phyloP scores from a whole-genome alignment of 2,797 vertebrate species.

The Alosa sapidissima region DNA sequence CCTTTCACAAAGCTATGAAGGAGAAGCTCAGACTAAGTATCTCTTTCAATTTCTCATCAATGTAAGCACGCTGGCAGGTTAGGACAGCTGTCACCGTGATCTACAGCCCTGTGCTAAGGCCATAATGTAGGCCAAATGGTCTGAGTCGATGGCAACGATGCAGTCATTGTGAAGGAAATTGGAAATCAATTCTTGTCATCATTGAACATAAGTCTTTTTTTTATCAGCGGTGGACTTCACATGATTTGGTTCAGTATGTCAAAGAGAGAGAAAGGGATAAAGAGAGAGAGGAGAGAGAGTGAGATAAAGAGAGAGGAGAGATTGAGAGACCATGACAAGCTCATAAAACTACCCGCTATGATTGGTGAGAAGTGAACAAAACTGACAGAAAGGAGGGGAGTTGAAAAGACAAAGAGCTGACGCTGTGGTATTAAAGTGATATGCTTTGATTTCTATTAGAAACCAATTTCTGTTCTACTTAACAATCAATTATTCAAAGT shows the following conservation, averaged over 20 bases:
- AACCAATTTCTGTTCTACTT: too few species aligned
- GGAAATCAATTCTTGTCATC: conserved; percentile 97
- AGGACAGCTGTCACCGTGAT: conserved; percentile 85
- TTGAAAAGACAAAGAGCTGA: conserved; percentile 5
- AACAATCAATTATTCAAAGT: background rate
- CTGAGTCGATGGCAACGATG: conserved; percentile 85
- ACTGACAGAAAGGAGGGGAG: background rate
- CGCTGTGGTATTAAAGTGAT: background rate
- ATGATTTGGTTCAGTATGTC: conserved; percentile 48
- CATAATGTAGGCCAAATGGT: conserved; percentile 88
- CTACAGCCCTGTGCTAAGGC: conserved; percentile 76
- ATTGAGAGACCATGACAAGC: conserved; percentile 38
- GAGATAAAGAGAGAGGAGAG: background rate
- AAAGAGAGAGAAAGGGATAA: background rate
- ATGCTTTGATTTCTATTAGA: background rate
- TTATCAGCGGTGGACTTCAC: conserved; percentile 74
- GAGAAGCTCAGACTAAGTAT: conserved; percentile 60
- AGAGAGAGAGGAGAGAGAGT: background rate
- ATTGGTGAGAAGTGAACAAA: conserved; percentile 2
- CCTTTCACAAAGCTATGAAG: conserved; percentile 36
- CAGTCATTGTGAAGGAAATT: conserved; percentile 91
- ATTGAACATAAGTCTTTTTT: conserved; percentile 80
- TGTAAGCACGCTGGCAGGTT: conserved; percentile 72
- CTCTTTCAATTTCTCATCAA: conserved; percentile 69
- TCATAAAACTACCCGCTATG: background rate